Conservation (phyloP, 2,888 invertebrate species). For the Ichneumon xanthorius region DNA sequence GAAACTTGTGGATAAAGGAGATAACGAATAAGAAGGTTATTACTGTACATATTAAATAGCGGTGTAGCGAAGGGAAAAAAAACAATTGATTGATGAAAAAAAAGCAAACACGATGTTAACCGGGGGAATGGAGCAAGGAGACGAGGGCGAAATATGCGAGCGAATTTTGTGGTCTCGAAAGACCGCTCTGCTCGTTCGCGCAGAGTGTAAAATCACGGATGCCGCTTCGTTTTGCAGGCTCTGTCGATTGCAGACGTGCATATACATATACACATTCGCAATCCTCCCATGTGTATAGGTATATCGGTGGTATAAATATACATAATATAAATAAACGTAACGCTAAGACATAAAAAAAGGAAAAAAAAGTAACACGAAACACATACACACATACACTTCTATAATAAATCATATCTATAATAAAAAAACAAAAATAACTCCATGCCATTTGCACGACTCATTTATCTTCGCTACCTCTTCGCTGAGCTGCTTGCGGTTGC, state of each 20-base stretch:
- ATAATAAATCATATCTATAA: slow-evolving; percentile 81
- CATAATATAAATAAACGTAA: slow-evolving; percentile 76
- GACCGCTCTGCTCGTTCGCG: slow-evolving; percentile 35
- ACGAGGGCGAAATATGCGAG: slow-evolving; percentile 41
- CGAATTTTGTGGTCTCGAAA: slow-evolving; percentile 38
- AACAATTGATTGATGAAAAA: slow-evolving; percentile 44
- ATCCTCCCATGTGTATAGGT: slow-evolving; percentile 74
- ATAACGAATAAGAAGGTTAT: slow-evolving; percentile 69
- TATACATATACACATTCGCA: slow-evolving; percentile 72
- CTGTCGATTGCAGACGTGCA: slow-evolving; percentile 69
- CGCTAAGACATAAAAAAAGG: slow-evolving; percentile 57
- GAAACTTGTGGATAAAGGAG: slow-evolving; percentile 76
- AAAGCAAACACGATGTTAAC: slow-evolving; percentile 44
- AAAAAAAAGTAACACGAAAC: slow-evolving; percentile 74
- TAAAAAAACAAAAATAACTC: slow-evolving; percentile 78
- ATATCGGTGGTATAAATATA: slow-evolving; percentile 76
- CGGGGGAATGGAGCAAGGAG: slow-evolving; percentile 23
- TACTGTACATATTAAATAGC: slow-evolving; percentile 71
- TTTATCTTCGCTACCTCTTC: slow-evolving; percentile 33
- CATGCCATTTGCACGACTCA: slow-evolving; percentile 71
- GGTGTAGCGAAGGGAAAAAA: slow-evolving; percentile 55
- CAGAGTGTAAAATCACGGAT: slow-evolving; percentile 63
- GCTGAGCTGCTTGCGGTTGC: background rate
- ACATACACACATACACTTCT: slow-evolving; percentile 79
- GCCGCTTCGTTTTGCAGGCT: slow-evolving; percentile 64